Percentiles rank a stretch among this genome's conserved stretches.
These are phyloP conservation scores for Venturia canescens DNA, from an alignment of 1,140 invertebrate genomes.

Conservation along the genomic window DNA sequence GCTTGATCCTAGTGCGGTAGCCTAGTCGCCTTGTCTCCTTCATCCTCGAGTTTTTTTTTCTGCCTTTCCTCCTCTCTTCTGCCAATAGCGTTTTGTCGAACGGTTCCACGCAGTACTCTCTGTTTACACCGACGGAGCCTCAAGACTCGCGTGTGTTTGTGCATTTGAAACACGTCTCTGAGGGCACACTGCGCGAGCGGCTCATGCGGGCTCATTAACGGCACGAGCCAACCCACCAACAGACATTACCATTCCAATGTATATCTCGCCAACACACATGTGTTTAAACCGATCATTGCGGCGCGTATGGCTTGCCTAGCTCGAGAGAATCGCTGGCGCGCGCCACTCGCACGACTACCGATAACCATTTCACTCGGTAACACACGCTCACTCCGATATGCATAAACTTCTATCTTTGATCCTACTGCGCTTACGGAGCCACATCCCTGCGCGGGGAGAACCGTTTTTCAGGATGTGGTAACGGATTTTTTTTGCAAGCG, in stretches of 20 bases:
- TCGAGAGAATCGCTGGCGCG: no score
- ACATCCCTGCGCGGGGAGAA: not conserved
- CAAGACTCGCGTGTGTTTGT: slow-evolving; percentile 65
- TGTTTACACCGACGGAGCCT: not conserved
- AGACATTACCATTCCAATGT: not conserved
- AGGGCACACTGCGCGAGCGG: slow-evolving; percentile 52
- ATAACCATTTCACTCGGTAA: not conserved
- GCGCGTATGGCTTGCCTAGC: no score
- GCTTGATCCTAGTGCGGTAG: slow-evolving; percentile 65
- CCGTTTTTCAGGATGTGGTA: not conserved
- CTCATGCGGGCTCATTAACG: slow-evolving; percentile 75
- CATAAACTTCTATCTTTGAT: no score
- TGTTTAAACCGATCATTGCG: no score
- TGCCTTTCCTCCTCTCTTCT: slow-evolving; percentile 9
- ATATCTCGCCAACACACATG: not conserved
- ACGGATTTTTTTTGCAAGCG: not conserved
- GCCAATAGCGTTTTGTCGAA: not conserved
- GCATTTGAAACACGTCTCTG: slow-evolving; percentile 72
- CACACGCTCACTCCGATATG: not conserved
- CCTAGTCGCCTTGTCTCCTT: slow-evolving; percentile 66
- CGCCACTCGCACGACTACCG: no score
- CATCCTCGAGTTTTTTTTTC: not conserved
- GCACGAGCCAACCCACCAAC: slow-evolving; percentile 72
- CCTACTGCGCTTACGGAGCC: not conserved
- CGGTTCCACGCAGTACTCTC: not conserved